These are phyloP conservation scores for sheep (Ovis aries) DNA, from an alignment of 2,113 vertebrate species.

Conservation along the genomic window DNA sequence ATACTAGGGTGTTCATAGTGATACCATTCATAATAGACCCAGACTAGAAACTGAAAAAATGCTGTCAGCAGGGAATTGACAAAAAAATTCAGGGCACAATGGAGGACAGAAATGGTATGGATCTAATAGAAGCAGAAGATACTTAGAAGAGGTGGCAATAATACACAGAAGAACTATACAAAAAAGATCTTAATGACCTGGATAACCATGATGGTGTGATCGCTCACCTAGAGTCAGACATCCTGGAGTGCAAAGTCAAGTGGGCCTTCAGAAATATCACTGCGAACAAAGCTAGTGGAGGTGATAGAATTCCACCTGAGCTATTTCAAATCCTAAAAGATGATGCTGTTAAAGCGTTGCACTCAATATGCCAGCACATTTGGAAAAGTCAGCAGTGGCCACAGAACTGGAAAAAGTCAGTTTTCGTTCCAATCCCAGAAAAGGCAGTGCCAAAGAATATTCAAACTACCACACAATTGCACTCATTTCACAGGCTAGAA, in stretches of 20 bases:
- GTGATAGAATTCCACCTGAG: too few species aligned
- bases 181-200: background rate
- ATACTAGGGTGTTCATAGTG: background rate
- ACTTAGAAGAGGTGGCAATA: background rate
- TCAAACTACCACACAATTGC: background rate
- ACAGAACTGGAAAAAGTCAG: background rate
- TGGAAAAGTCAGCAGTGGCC: background rate
- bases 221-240: too few species aligned
- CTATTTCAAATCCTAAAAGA: background rate
- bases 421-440: background rate
- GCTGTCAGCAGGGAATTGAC: background rate
- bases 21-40: background rate
- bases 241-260: too few species aligned
- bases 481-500: background rate
- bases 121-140: background rate
- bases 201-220: too few species aligned
- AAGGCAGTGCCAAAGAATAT: background rate
- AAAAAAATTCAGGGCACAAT: background rate
- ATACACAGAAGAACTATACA: background rate
- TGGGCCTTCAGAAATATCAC: too few species aligned
- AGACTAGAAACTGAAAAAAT: background rate
- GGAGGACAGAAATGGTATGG: background rate
- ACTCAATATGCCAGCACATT: background rate
- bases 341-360: background rate
- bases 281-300: too few species aligned